Evolutionary conservation across 1,140 invertebrate species (phyloP).

Genomic region (Eufriesea mexicana): DNA sequence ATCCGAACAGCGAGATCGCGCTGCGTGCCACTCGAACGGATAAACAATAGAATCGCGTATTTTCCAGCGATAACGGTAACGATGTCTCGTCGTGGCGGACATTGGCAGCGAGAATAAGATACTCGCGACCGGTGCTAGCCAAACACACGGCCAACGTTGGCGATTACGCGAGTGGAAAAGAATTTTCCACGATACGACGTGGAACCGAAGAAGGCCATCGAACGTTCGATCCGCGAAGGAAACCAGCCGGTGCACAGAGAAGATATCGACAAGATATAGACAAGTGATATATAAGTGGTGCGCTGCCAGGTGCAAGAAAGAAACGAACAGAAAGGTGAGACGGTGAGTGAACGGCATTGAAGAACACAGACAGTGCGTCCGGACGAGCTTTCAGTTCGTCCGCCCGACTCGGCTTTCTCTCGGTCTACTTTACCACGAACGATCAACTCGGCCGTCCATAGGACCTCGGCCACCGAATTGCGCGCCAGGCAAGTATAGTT

Average conservation of each 20-base stretch:
- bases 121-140: too few species aligned
- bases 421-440: conserved; percentile 86
- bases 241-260: not conserved
- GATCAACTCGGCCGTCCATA: conserved; percentile 84
- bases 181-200: too few species aligned
- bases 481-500: conserved; percentile 95
- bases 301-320: conserved; percentile 60
- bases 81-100: too few species aligned
- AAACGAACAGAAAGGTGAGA: conserved; percentile 32
- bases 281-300: conserved; percentile 43
- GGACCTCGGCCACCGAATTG: conserved; percentile 90
- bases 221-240: not conserved
- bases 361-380: conserved; percentile 39
- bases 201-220: not conserved
- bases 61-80: too few species aligned
- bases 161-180: too few species aligned
- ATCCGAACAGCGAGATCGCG: too few species aligned
- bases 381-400: conserved; percentile 32
- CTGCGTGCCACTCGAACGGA: too few species aligned
- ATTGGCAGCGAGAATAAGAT: too few species aligned
- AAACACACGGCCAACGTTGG: too few species aligned
- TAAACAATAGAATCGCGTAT: too few species aligned
- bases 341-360: conserved; percentile 36
- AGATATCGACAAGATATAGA: conserved; percentile 18
- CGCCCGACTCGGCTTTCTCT: conserved; percentile 1